Evolutionary conservation across 2,888 invertebrate species (phyloP).

Genomic region (Uropetala carovei): DNA sequence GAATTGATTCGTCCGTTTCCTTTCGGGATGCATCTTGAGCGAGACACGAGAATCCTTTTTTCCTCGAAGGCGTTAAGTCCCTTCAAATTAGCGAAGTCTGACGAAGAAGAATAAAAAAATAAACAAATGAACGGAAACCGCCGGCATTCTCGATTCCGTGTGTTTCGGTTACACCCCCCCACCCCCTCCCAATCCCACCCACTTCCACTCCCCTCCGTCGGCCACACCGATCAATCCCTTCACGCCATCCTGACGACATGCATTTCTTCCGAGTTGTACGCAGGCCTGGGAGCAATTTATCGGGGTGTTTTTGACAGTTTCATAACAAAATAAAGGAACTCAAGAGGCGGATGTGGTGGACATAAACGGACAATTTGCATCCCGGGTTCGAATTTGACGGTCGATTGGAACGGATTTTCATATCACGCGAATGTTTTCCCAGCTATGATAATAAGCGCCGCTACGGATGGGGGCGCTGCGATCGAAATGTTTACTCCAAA

Average conservation of each 20-base stretch:
- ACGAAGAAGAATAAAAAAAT: not conserved
- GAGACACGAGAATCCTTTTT: too few species aligned
- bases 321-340: not conserved
- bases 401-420: not conserved
- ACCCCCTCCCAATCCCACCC: not conserved
- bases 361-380: not conserved
- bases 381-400: not conserved
- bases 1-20: too few species aligned
- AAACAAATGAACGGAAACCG: not conserved
- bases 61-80: not conserved
- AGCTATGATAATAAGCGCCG: not conserved
- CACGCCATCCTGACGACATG: not conserved
- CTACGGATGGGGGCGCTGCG: not conserved
- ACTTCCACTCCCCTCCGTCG: not conserved
- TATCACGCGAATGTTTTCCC: not conserved
- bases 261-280: constrained; percentile 32
- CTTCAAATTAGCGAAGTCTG: not conserved
- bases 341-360: not conserved
- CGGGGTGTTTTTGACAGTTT: not conserved
- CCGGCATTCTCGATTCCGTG: not conserved
- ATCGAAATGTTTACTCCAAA: too few species aligned
- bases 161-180: too few species aligned
- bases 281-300: constrained; percentile 6
- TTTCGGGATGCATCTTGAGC: too few species aligned
- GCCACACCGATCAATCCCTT: constrained; percentile 9